phyloP scores from a whole-genome alignment of 2,113 vertebrate genomes.

The Xiphias gladius region DNA sequence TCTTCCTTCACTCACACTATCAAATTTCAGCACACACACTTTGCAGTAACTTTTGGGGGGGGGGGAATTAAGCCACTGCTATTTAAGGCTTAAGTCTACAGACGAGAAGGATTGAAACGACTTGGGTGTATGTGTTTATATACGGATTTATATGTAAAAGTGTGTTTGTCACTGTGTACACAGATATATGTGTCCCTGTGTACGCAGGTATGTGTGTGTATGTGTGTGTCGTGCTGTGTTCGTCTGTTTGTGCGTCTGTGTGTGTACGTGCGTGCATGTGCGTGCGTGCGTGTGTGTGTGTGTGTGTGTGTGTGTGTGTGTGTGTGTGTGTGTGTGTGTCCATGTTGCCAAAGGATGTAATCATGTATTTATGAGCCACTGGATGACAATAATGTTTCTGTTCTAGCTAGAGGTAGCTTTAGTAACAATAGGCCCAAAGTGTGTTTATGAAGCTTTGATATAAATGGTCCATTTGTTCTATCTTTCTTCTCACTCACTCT shows the following conservation, averaged over 20 bases:
- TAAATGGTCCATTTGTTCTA: constrained; percentile 75
- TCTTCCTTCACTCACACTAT: constrained; percentile 57
- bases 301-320: background rate
- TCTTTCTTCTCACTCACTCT: constrained; percentile 43
- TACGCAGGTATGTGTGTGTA: background rate
- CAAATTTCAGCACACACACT: constrained; percentile 43
- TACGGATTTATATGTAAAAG: constrained; percentile 46
- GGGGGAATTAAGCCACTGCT: constrained; percentile 27
- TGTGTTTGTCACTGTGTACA: constrained; percentile 15
- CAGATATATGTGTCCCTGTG: constrained; percentile 15
- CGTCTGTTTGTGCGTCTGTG: constrained; percentile 5
- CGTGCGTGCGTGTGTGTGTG: background rate
- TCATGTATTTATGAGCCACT: constrained; percentile 38
- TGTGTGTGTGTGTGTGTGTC: background rate
- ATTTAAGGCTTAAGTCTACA: constrained; percentile 49
- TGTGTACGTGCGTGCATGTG: no score
- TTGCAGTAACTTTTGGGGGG: constrained; percentile 32
- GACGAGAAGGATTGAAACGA: constrained; percentile 34
- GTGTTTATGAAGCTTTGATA: constrained; percentile 71
- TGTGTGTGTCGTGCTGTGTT: no score
- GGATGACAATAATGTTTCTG: constrained; percentile 34
- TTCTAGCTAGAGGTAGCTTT: constrained; percentile 40
- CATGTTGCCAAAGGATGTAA: constrained; percentile 35
- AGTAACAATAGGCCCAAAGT: constrained; percentile 57
- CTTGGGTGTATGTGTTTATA: constrained; percentile 30